Conservation (phyloP, 2,797 vertebrate species). For the Centropyge bicolor region DNA sequence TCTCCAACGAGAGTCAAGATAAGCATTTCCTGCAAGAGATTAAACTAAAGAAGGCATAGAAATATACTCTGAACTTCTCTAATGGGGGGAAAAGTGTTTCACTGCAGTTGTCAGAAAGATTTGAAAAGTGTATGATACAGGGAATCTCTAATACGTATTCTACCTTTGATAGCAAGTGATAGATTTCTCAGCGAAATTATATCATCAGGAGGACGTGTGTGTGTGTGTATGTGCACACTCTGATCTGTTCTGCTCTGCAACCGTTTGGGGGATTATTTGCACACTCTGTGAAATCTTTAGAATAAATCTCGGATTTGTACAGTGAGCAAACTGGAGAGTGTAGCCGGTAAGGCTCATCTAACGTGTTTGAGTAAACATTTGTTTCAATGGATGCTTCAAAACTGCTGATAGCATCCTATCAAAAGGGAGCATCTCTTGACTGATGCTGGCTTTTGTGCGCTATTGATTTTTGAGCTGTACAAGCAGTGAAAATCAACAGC, state of each 20-base stretch:
- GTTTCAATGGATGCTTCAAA: constrained; percentile 46
- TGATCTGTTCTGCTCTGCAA: constrained; percentile 32
- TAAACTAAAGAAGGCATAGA: constrained; percentile 45
- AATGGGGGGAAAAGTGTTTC: constrained; percentile 22
- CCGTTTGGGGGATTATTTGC: constrained; percentile 44
- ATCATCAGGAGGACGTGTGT: constrained; percentile 15
- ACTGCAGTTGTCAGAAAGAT: not conserved
- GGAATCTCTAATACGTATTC: constrained; percentile 27
- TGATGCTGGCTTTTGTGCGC: constrained; percentile 56
- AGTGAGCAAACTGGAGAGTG: constrained; percentile 39
- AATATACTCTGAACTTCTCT: constrained; percentile 46
- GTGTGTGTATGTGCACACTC: not conserved
- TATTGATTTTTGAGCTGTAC: constrained; percentile 53
- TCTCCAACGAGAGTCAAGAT: constrained; percentile 53
- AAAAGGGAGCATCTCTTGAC: constrained; percentile 42
- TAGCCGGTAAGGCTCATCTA: constrained; percentile 36
- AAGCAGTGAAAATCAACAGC: constrained; percentile 32
- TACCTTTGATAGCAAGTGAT: constrained; percentile 38
- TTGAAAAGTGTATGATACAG: constrained; percentile 10
- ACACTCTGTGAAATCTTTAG: constrained; percentile 45
- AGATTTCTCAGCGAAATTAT: constrained; percentile 39
- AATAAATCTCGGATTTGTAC: constrained; percentile 60
- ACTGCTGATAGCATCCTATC: constrained; percentile 45
- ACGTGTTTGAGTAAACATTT: constrained; percentile 56
- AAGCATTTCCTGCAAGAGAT: constrained; percentile 63